Evolutionary conservation across 1,140 invertebrate genomes (phyloP), one percentile per base, ranked within the genome.

Genomic region (Drosophila pruinosa): DNA sequence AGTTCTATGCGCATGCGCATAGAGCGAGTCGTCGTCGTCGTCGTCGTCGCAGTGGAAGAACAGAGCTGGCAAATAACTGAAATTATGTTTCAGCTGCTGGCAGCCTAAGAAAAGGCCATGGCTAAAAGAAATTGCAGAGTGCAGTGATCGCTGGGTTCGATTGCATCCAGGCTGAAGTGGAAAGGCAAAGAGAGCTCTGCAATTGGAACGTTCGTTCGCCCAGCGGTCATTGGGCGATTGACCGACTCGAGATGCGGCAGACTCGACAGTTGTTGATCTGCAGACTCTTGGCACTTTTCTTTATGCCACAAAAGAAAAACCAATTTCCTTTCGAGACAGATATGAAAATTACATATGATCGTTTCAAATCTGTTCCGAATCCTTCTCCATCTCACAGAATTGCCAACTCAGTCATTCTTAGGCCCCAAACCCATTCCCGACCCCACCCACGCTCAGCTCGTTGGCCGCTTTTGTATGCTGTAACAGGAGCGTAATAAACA

Each of bases 401-500:
- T 36, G 12, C 17, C 24, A 2, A 7, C 28, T n/a, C 26, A 26
- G 50, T 14, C 15, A n/a, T n/a, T 10, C 28, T 31, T 31, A 10
- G 7, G 3, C 3, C 31, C 31, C 31, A 2, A n/a, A n/a, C 6
- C 12, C 26, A 10, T 28, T 36, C 1, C 41, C 34, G 12, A 7
- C 36, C 14, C 47, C 47, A 24, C 58, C 19, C 47, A 31, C 47
- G 58, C 15, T 63, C 58, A 28, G 36, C 54, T 62, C 36, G 53
- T 52, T 76, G 75, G 59, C 64, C 68, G 63, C 72, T 83, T 64
- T 86, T 85, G 76, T 85, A 85, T 85, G 80, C 73, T 88, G 78
- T 88, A 88, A 88, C 83, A 88, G 82, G 82, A 88, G 82, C 78
- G 77, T 86, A 78, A 85, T 85, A 83, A 81, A 82, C 72, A 70